phyloP scores from a whole-genome alignment of 2,797 vertebrate genomes.

The Lerista edwardsae region DNA sequence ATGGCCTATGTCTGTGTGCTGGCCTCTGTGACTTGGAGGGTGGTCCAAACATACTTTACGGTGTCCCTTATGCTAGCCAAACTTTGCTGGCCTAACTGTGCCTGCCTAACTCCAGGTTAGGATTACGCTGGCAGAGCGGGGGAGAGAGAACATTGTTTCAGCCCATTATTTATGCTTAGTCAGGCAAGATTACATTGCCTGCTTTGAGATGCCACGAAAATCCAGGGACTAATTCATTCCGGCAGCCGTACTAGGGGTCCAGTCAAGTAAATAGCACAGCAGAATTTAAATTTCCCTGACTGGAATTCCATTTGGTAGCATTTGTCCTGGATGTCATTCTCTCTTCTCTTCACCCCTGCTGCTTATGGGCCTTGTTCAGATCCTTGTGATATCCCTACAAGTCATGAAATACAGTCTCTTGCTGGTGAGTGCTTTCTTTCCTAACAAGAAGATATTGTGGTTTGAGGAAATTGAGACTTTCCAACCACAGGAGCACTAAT shows the following conservation, averaged over 20 bases:
- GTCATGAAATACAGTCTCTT: too few species aligned
- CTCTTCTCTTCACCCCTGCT: background rate
- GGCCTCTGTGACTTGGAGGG: too few species aligned
- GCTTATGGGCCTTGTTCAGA: too few species aligned
- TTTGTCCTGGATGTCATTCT: background rate
- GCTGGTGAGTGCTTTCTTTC: background rate
- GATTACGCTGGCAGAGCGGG: too few species aligned
- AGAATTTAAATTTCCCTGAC: background rate
- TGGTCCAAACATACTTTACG: too few species aligned
- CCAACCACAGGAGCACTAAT: background rate
- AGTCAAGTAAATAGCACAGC: background rate
- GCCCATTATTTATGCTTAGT: background rate
- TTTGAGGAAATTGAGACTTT: background rate
- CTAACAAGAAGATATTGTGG: background rate
- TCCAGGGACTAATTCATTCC: background rate
- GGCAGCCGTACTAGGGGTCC: background rate
- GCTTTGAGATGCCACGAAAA: background rate
- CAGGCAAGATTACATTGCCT: background rate
- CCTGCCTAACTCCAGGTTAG: too few species aligned
- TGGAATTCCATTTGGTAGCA: background rate
- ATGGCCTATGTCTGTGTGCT: too few species aligned
- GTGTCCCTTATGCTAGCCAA: too few species aligned
- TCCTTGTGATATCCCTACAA: too few species aligned
- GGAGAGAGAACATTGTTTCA: background rate
- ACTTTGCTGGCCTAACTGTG: too few species aligned